phyloP scores from a whole-genome alignment of 1,140 invertebrate genomes.

The Tetramorium parvispinum region DNA sequence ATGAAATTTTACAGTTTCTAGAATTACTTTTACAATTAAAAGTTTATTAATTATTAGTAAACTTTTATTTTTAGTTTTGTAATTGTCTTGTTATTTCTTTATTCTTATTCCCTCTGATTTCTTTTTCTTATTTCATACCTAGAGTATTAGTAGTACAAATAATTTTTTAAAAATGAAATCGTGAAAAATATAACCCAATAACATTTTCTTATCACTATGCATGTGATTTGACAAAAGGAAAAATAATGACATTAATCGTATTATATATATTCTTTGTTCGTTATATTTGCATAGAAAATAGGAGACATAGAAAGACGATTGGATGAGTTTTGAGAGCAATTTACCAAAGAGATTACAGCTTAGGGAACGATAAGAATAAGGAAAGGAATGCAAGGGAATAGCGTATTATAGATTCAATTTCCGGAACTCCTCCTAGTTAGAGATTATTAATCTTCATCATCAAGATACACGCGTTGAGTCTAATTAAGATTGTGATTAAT shows the following conservation, averaged over 20 bases:
- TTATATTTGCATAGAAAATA: conserved; percentile 40
- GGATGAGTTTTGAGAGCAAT: conserved; percentile 16
- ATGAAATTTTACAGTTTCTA: background rate
- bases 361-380: conserved; percentile 18
- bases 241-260: background rate
- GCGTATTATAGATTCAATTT: conserved; percentile 43
- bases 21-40: background rate
- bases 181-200: background rate
- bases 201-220: background rate
- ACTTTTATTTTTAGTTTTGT: background rate
- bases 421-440: background rate
- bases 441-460: conserved; percentile 39
- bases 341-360: conserved; percentile 44
- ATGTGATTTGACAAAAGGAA: background rate
- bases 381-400: conserved; percentile 31
- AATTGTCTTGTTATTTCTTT: background rate
- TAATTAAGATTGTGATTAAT: conserved; percentile 24
- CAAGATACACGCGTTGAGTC: background rate
- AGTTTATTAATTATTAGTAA: background rate
- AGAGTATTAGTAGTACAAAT: background rate
- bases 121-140: background rate
- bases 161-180: background rate
- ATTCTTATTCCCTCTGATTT: background rate
- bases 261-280: background rate
- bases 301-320: background rate